Evolutionary conservation across 2,113 vertebrate genomes (phyloP), one percentile per base, ranked within the genome.

Genomic region (Lagopus muta): DNA sequence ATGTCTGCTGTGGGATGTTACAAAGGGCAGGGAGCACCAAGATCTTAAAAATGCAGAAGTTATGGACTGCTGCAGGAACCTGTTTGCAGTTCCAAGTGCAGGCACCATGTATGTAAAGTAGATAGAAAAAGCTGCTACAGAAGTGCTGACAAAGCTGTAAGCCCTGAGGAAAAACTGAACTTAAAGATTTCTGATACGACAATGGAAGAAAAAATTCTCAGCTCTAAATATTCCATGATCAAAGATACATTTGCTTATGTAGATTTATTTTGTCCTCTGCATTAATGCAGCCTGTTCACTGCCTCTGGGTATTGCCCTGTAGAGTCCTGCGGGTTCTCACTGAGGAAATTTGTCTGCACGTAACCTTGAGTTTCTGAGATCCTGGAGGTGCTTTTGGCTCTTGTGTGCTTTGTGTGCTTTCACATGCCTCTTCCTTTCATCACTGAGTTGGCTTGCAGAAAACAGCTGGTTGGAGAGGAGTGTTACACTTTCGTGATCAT

Each of bases 241-340:
- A 58, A 70, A 73, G 27, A 50, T 43, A 52, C 14, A 55, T 15
- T 32, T 78, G 14, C 8, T 34, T n/a, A 6, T 72, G 18, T 15
- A 69, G 32, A 10, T 55, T 10, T 47, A 9, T 47, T 48, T 64
- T 67, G 3, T 52, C 69, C 40, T 48, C 11, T 36, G 7, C 30
- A 43, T 50, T 72, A 74, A 47, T 32, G 20, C 27, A 86, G 7
- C 6, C 38, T 81, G 2, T 82, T 81, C 61, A 11, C 21, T 77
- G 8, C 12, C 47, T 67, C 42, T 64, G 42, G 14, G 8, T 60
- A 22, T 8, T 0, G 0, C 30, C 67, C 40, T 9, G 32, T 2
- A 15, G 50, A 2, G 25, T 66, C 25, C 36, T 89, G 25, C 30
- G 18, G 15, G 30, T 50, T 16, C 12, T 18, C 1, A 1, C 11